These are phyloP conservation scores for Eulemur albifrons DNA, from an alignment of 2,797 vertebrate genomes.

Conservation along the genomic window DNA sequence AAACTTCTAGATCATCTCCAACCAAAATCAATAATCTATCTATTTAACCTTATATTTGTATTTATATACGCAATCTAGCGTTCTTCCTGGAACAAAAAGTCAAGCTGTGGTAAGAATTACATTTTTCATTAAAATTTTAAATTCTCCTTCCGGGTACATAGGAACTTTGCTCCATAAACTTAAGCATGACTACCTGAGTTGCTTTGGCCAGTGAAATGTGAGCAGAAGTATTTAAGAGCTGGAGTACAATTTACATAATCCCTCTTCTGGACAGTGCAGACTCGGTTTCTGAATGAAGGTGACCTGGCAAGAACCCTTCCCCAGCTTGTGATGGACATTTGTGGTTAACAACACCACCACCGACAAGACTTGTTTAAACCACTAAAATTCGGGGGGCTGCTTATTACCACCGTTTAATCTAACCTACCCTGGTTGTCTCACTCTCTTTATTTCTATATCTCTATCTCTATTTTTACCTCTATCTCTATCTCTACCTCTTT, in stretches of 20 bases:
- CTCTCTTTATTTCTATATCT: background rate
- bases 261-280: background rate
- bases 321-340: background rate
- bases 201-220: background rate
- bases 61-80: background rate
- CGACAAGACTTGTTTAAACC: background rate
- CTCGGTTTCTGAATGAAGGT: background rate
- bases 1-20: background rate
- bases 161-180: background rate
- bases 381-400: background rate
- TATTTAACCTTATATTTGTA: background rate
- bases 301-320: background rate
- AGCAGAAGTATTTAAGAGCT: background rate
- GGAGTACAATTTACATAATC: background rate
- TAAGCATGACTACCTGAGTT: background rate
- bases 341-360: background rate
- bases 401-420: background rate
- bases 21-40: background rate
- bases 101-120: background rate
- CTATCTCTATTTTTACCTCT: background rate
- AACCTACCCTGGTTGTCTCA: background rate
- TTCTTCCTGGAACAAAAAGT: conserved; percentile 14
- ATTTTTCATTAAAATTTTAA: background rate
- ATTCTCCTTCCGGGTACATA: background rate
- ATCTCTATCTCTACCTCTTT: background rate